phyloP scores from a whole-genome alignment of 2,888 invertebrate genomes.

The Bugula neritina region DNA sequence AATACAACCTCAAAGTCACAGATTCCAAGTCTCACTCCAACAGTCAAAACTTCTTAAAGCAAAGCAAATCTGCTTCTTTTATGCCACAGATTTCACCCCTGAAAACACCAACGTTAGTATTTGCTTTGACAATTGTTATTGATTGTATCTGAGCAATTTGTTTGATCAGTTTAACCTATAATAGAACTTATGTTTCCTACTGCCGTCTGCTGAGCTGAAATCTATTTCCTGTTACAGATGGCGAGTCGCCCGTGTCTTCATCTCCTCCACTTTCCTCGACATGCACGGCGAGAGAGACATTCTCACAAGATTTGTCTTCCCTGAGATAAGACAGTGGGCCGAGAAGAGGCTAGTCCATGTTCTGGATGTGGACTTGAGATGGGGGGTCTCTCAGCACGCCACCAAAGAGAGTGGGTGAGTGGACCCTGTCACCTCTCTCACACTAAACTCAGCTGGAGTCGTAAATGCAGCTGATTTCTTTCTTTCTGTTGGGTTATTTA shows the following conservation, averaged over 20 bases:
- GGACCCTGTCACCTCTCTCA: not conserved
- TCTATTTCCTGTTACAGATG: slow-evolving; percentile 45
- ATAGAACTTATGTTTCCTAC: no score
- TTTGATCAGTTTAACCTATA: no score
- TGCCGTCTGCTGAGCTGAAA: no score
- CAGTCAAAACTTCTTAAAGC: not conserved
- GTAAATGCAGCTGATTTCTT: no score
- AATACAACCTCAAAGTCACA: slow-evolving; percentile 46
- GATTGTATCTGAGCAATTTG: no score
- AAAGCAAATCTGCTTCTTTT: not conserved
- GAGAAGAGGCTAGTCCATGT: slow-evolving; percentile 48
- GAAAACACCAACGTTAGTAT: not conserved
- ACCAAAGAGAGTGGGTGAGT: slow-evolving; percentile 43
- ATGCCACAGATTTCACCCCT: not conserved
- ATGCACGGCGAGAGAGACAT: slow-evolving; percentile 57
- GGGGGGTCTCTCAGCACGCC: slow-evolving; percentile 55
- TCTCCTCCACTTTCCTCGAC: slow-evolving; percentile 57
- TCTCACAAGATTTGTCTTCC: slow-evolving; percentile 54
- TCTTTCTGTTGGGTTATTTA: not conserved
- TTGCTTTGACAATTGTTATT: no score
- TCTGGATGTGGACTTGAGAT: slow-evolving; percentile 55
- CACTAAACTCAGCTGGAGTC: not conserved
- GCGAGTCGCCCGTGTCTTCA: slow-evolving; percentile 54
- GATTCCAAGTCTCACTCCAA: slow-evolving; percentile 27
- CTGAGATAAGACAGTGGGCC: slow-evolving; percentile 52